Conservation (phyloP, 2,113 vertebrate genomes). For the Capricornis sumatraensis region DNA sequence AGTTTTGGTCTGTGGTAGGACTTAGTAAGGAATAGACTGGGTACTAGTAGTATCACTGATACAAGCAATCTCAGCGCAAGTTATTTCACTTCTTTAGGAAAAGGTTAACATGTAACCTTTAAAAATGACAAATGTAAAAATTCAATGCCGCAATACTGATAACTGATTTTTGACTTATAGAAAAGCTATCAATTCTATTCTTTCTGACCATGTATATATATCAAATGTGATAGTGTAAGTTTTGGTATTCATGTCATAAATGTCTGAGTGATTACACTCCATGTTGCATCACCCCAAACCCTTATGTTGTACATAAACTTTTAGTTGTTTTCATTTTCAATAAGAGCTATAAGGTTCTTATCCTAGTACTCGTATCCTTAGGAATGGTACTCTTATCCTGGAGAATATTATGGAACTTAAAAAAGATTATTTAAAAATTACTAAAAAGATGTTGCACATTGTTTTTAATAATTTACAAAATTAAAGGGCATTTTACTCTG, state of each 20-base stretch:
- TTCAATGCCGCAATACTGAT: not conserved
- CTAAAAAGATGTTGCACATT: not conserved
- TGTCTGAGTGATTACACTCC: not conserved
- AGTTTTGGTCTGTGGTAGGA: not conserved
- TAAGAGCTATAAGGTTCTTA: slow-evolving; percentile 1
- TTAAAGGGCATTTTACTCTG: slow-evolving; percentile 18
- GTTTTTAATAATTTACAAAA: slow-evolving; percentile 30
- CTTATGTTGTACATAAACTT: not conserved
- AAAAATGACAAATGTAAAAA: slow-evolving; percentile 23
- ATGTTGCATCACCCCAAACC: not conserved
- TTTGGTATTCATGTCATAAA: too few relatives aligned
- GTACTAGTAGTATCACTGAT: not conserved
- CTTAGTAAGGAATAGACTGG: not conserved
- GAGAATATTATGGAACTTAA: slow-evolving; percentile 4
- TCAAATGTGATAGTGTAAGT: not conserved
- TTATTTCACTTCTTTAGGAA: slow-evolving; percentile 43
- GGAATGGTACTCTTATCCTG: not conserved
- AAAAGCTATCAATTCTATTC: slow-evolving; percentile 16
- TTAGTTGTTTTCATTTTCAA: slow-evolving; percentile 15
- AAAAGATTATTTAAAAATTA: slow-evolving; percentile 36
- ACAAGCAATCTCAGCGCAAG: not conserved
- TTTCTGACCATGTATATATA: not conserved
- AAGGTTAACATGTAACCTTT: not conserved
- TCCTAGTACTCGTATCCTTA: not conserved
- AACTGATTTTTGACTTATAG: slow-evolving; percentile 24